Conservation (phyloP, 2,113 vertebrate species). For the Myotis yumanensis region DNA sequence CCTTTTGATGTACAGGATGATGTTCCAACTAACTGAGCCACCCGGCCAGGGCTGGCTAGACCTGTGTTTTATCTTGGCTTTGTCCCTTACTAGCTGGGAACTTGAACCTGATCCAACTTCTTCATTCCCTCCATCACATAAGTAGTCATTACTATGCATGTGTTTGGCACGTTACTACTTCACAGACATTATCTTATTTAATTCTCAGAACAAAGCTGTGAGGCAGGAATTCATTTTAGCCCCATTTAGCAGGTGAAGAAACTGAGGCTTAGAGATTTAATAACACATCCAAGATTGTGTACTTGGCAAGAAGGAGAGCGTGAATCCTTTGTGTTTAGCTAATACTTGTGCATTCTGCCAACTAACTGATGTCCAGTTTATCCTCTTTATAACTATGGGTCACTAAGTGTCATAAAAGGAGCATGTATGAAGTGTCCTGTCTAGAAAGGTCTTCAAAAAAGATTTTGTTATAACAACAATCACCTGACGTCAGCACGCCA, state of each 20-base stretch:
- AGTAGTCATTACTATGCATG: neutral
- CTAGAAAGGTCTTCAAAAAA: neutral
- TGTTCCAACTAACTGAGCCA: neutral
- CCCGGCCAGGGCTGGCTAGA: neutral
- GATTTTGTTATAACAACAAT: accelerated
- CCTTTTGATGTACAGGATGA: neutral
- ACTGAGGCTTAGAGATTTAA: neutral
- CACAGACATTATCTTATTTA: neutral
- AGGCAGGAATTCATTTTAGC: neutral
- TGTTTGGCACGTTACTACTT: neutral
- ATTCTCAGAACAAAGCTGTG: neutral
- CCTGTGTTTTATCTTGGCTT: neutral
- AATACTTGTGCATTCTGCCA: neutral
- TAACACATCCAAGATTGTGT: neutral
- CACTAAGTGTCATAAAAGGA: neutral
- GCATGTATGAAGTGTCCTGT: neutral
- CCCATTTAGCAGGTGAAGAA: neutral
- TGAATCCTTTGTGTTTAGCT: neutral
- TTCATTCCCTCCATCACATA: neutral
- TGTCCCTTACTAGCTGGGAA: neutral
- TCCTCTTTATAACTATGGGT: neutral
- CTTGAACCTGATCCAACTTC: neutral
- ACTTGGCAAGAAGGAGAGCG: neutral
- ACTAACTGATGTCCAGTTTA: neutral
- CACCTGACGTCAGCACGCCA: accelerated